phyloP scores from a whole-genome alignment of 92 coral and sea anemone genomes.

The Epizoanthus stellaris region DNA sequence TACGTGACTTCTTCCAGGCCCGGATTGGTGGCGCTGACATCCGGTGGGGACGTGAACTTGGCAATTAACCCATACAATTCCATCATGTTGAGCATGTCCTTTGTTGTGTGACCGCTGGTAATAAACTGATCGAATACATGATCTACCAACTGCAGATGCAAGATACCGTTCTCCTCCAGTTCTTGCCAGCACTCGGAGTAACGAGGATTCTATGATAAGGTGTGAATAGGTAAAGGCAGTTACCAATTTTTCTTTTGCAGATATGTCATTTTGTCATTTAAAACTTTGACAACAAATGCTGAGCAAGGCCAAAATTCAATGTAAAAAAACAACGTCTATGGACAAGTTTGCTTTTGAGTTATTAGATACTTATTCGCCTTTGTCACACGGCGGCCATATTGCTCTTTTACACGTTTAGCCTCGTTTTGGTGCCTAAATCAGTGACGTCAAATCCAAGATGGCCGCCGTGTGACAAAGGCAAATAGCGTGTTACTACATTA shows the following conservation, averaged over 20 bases:
- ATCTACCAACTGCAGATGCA: conserved; percentile 63
- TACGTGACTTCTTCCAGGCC: conserved; percentile 35
- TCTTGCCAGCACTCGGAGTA: conserved; percentile 70
- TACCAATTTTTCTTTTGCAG: background rate
- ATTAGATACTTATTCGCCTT: too few relatives aligned
- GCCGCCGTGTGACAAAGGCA: too few relatives aligned
- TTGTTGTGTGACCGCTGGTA: conserved; percentile 61
- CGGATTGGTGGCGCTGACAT: background rate
- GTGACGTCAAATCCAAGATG: too few relatives aligned
- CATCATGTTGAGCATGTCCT: conserved; percentile 79
- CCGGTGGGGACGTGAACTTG: conserved; percentile 39
- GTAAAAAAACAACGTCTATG: too few relatives aligned
- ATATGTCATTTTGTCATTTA: too few relatives aligned
- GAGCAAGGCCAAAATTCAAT: too few relatives aligned
- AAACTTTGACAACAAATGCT: too few relatives aligned
- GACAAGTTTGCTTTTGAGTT: too few relatives aligned
- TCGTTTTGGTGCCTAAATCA: too few relatives aligned
- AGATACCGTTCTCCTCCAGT: conserved; percentile 70
- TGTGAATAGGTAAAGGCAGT: background rate
- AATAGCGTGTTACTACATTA: too few relatives aligned
- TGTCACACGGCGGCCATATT: too few relatives aligned
- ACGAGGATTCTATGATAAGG: conserved; percentile 57
- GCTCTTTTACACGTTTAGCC: too few relatives aligned
- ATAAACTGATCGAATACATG: conserved; percentile 69
- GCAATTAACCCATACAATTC: conserved; percentile 81